Base-by-base conservation (phyloP, 2,797 vertebrate genomes). In the Diglossa cyanea region DNA sequence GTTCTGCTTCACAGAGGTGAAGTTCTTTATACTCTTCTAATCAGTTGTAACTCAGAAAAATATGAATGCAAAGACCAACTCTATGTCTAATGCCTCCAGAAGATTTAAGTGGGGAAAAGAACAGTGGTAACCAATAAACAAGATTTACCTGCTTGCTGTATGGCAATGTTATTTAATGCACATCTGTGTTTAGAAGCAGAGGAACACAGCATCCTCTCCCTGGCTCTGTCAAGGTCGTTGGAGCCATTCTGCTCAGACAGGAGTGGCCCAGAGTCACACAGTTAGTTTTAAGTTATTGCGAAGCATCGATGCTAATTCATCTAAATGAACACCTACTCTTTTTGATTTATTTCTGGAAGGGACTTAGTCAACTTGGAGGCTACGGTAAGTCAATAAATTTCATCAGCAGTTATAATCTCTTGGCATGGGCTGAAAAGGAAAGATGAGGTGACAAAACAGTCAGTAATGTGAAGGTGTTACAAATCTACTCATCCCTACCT, bases 351-450 rank as follows among this genome's bases (percentile, higher is more conserved):
- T 86, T 94, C 79, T 95, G 78, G 60, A 93, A 95, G 87, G 83
- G 83, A 73, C 73, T 93, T 91, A 20, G 75, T 84, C 82, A 95
- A 86, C 87, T 63, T 83, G 77, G 86, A 96, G 75, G 90, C 90
- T 93, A 66, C 86, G 88, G 86, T 24, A 74, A 96, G 91, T 91
- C 96, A 97, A 95, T 97, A 96, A 86, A 97, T 97, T 95, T 93
- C 81, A 96, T 93, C 81, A 94, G 73, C 31, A 31, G 63, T 88
- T 93, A 89, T 79, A 94, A 95, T 92, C 81, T 92, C 84, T 33
- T 83, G 84, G 84, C 76, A 66, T 66, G 60, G 88, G 39, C 47
- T 80, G 79, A 74, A 95, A 79, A 71, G 79, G 61, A 83, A 91
- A 93, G 91, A 94, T 93, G 87, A 94, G 88, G 50, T 66, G 83